These are phyloP conservation scores for Acleris literana DNA, from an alignment of 2,888 invertebrate genomes.

Conservation along the genomic window DNA sequence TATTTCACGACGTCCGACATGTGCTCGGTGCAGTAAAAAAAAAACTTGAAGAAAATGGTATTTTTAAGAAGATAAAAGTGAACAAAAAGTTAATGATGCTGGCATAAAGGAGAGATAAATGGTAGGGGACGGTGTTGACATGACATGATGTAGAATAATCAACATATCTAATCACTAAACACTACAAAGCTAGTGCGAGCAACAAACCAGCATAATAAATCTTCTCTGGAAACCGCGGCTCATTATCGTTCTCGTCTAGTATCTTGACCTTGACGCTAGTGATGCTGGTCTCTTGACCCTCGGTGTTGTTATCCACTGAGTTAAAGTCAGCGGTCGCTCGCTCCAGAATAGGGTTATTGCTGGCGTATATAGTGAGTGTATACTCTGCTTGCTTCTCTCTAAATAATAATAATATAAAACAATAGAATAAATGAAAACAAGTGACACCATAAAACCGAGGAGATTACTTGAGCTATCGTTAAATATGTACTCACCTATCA, in stretches of 20 bases:
- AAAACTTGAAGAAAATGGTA: too few relatives aligned
- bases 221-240: conserved; percentile 87
- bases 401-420: conserved; percentile 42
- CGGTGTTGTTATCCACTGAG: conserved; percentile 67
- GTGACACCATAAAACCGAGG: too few relatives aligned
- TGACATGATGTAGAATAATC: neutral
- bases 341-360: conserved; percentile 91
- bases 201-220: conserved; percentile 85
- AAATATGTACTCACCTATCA: conserved; percentile 81
- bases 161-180: neutral
- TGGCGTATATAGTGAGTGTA: conserved; percentile 90
- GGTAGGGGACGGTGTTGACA: too few relatives aligned
- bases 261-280: conserved; percentile 89
- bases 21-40: too few relatives aligned
- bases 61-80: too few relatives aligned
- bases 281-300: conserved; percentile 85
- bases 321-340: conserved; percentile 67
- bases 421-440: neutral
- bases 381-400: conserved; percentile 90
- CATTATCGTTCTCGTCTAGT: conserved; percentile 93
- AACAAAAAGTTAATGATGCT: too few relatives aligned
- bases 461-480: too few relatives aligned
- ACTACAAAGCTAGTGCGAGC: neutral
- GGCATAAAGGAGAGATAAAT: too few relatives aligned
- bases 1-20: too few relatives aligned